These are phyloP conservation scores for Dryas iulia DNA, from an alignment of 1,140 invertebrate genomes.

Conservation along the genomic window DNA sequence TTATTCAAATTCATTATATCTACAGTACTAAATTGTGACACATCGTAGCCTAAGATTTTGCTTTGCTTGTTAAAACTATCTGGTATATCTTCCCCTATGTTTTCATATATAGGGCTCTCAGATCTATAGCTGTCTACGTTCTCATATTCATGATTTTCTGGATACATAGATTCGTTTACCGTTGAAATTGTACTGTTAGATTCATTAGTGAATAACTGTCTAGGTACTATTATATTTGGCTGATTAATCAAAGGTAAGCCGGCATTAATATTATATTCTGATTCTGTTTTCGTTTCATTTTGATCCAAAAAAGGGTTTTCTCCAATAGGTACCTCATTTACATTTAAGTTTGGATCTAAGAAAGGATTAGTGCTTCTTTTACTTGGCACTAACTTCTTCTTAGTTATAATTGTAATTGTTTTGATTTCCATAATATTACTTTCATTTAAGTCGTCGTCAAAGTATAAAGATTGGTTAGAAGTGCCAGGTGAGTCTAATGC, in stretches of 20 bases:
- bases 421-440: conserved; percentile 80
- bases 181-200: conserved; percentile 72
- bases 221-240: conserved; percentile 51
- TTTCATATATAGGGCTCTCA: conserved; percentile 72
- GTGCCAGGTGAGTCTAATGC: conserved; percentile 63
- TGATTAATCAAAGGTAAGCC: conserved; percentile 34
- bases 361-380: conserved; percentile 75
- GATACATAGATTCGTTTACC: conserved; percentile 57
- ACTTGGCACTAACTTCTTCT: conserved; percentile 55
- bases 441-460: conserved; percentile 79
- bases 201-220: conserved; percentile 66
- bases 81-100: conserved; percentile 51
- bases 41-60: conserved; percentile 74
- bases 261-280: conserved; percentile 54
- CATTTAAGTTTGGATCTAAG: conserved; percentile 57
- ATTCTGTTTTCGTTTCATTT: conserved; percentile 41
- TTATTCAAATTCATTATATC: conserved; percentile 75
- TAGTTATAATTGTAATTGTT: conserved; percentile 75
- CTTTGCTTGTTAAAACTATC: conserved; percentile 72
- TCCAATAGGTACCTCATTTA: conserved; percentile 26
- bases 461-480: conserved; percentile 67
- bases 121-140: conserved; percentile 61
- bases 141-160: conserved; percentile 62
- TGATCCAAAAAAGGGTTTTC: conserved; percentile 60
- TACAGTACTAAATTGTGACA: conserved; percentile 67